Evolutionary conservation across 1,140 invertebrate genomes (phyloP).

Genomic region (Notospermus geniculatus): DNA sequence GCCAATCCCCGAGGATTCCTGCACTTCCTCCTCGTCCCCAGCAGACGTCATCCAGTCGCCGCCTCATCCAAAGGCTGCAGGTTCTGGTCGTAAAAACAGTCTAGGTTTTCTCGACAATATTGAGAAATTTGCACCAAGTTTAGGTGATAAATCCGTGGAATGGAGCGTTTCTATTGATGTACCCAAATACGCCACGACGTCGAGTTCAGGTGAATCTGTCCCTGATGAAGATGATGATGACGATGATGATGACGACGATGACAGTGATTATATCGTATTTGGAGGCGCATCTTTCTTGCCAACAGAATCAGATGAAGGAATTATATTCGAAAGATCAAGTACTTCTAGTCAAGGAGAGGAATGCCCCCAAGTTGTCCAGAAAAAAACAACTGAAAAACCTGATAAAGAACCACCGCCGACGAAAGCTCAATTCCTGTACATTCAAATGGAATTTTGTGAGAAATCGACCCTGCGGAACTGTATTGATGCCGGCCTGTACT

Average conservation of each 20-base stretch:
- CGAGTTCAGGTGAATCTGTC: constrained; percentile 38
- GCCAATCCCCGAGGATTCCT: constrained; percentile 35
- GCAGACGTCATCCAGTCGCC: constrained; percentile 10
- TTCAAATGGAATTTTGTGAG: constrained; percentile 71
- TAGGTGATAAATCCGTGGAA: constrained; percentile 61
- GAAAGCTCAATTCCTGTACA: constrained; percentile 77
- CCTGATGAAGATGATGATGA: constrained; percentile 45
- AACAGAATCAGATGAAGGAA: constrained; percentile 30
- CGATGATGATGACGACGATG: constrained; percentile 43
- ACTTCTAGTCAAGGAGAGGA: constrained; percentile 9
- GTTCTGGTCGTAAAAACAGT: constrained; percentile 25
- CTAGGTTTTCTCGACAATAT: constrained; percentile 36
- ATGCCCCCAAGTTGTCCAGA: background rate
- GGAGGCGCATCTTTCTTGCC: constrained; percentile 6
- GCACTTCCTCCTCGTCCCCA: constrained; percentile 26
- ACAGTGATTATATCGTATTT: constrained; percentile 49
- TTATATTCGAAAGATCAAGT: constrained; percentile 33
- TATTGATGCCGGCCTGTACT: constrained; percentile 72
- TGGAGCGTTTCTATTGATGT: constrained; percentile 67
- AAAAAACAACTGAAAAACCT: background rate
- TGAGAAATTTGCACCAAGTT: constrained; percentile 44
- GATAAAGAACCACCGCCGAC: constrained; percentile 14
- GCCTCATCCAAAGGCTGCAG: constrained; percentile 13
- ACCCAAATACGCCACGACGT: background rate
- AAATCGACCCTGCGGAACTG: constrained; percentile 68